Percentiles rank a stretch among this genome's conserved stretches.
Evolutionary conservation across 2,888 invertebrate genomes (phyloP).

Genomic region (Nasonia oneida): DNA sequence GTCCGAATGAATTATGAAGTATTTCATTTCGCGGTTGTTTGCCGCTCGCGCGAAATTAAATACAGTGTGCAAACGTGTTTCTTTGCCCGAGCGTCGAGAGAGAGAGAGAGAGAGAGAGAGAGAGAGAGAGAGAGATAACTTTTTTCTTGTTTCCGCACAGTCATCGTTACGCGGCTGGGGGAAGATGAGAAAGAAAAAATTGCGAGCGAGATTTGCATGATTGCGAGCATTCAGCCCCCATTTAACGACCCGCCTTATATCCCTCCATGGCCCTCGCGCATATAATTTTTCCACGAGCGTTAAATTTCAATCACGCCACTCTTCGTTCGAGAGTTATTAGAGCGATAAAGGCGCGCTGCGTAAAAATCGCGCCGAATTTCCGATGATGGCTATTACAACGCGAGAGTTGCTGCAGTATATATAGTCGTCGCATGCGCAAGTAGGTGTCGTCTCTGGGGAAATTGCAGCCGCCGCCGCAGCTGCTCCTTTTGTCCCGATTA

Average conservation of each 20-base stretch:
- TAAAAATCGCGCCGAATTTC: background rate
- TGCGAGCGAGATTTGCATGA: background rate
- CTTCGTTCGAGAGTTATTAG: background rate
- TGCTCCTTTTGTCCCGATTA: conserved; percentile 34
- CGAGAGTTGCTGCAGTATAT: no score
- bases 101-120: no score
- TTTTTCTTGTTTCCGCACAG: no score
- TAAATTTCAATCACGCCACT: background rate
- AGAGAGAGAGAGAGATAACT: no score
- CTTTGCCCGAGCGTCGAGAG: no score
- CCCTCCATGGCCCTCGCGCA: background rate
- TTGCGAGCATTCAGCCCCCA: background rate
- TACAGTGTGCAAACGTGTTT: background rate
- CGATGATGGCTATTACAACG: no score
- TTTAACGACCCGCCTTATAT: background rate
- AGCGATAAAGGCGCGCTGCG: background rate
- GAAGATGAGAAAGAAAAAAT: background rate
- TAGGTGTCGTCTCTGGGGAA: background rate
- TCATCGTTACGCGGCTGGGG: no score
- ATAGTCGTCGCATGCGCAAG: background rate
- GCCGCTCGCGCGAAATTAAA: background rate
- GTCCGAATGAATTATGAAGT: background rate
- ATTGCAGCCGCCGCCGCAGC: background rate
- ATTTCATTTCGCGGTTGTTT: conserved; percentile 10
- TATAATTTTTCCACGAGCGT: background rate